Conservation (phyloP, 2,888 invertebrate genomes). For the Oligia fasciuncula region DNA sequence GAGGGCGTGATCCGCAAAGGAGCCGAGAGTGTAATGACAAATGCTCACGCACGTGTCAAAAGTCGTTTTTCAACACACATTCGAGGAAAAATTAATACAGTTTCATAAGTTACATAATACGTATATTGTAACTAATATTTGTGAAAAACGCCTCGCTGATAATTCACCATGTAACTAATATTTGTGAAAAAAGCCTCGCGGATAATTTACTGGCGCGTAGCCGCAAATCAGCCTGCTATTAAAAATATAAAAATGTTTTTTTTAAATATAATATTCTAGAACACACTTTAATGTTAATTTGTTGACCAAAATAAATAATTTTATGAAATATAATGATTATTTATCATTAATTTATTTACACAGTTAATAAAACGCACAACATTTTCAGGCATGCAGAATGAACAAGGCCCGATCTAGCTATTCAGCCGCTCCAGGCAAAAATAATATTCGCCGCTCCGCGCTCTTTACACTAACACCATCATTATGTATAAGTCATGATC, state of each 20-base stretch:
- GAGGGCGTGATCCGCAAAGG: neutral
- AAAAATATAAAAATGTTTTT: neutral
- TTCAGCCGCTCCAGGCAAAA: too few relatives aligned
- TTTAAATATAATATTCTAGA: neutral
- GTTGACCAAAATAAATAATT: neutral
- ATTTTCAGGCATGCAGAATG: neutral
- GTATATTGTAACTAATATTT: neutral
- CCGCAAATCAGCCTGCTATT: neutral
- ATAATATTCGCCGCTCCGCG: too few relatives aligned
- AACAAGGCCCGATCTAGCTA: neutral
- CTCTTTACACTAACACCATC: too few relatives aligned
- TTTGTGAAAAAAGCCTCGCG: neutral
- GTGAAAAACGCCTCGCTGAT: neutral
- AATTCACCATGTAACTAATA: neutral
- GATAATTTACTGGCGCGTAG: neutral
- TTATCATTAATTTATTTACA: neutral
- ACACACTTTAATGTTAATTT: neutral
- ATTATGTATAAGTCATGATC: too few relatives aligned
- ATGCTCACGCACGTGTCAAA: too few relatives aligned
- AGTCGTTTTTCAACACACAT: neutral
- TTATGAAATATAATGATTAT: neutral
- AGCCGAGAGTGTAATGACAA: neutral
- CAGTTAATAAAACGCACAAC: neutral
- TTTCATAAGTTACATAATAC: neutral
- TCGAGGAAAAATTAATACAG: neutral